These are phyloP conservation scores for Callithrix jacchus DNA, from an alignment of 2,113 vertebrate species.

Conservation along the genomic window DNA sequence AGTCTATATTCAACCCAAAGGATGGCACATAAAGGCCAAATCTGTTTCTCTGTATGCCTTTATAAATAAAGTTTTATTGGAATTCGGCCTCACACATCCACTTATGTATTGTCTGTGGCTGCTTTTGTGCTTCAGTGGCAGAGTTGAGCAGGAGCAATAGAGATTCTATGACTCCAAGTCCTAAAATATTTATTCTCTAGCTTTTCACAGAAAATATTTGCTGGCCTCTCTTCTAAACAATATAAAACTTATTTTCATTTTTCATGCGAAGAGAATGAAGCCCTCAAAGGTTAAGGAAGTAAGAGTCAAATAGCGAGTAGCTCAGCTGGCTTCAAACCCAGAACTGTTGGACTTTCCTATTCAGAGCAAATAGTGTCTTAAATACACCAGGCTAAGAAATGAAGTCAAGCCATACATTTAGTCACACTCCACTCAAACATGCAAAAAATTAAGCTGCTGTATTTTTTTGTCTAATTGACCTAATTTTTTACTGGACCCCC, in stretches of 20 bases:
- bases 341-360: neutral
- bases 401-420: neutral
- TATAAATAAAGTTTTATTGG: slow-evolving; percentile 35
- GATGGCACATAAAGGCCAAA: neutral
- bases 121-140: neutral
- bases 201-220: neutral
- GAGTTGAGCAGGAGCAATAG: neutral
- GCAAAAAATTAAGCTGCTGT: neutral
- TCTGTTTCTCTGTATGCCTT: neutral
- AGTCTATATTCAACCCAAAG: neutral
- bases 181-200: neutral
- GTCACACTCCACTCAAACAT: neutral
- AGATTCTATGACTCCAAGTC: neutral
- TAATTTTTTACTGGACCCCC: neutral
- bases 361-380: neutral
- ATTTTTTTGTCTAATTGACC: neutral
- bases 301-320: neutral
- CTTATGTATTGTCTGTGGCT: neutral
- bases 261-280: neutral
- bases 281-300: neutral
- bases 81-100: neutral
- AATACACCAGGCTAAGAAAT: neutral
- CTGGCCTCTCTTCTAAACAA: neutral
- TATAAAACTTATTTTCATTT: neutral
- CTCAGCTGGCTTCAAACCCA: neutral